These are phyloP conservation scores for Drosophila burlai DNA, from an alignment of 1,140 invertebrate genomes.

Conservation along the genomic window DNA sequence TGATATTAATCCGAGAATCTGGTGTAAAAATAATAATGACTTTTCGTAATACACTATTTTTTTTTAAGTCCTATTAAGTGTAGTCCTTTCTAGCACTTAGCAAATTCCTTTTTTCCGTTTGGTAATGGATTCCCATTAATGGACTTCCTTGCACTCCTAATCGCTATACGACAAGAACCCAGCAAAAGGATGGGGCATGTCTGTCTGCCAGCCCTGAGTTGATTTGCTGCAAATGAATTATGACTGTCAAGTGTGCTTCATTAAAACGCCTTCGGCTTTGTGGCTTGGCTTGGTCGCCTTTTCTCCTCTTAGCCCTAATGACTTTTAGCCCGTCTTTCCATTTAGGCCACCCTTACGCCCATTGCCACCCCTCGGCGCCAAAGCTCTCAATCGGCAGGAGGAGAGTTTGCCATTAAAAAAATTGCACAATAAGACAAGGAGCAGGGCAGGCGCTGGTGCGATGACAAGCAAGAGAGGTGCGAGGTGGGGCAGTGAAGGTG, in stretches of 20 bases:
- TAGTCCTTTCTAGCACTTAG: neutral
- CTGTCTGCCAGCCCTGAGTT: conserved; percentile 41
- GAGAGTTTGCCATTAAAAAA: conserved; percentile 49
- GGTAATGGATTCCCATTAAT: conserved; percentile 59
- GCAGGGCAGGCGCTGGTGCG: neutral
- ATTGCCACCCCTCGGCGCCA: conserved; percentile 2
- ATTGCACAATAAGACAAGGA: conserved; percentile 60
- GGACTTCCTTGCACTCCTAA: conserved; percentile 50
- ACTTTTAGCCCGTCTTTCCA: conserved; percentile 65
- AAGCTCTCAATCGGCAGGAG: conserved; percentile 27
- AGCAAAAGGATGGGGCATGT: conserved; percentile 3
- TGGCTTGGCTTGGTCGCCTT: conserved; percentile 53
- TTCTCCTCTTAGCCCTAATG: conserved; percentile 69
- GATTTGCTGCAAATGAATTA: conserved; percentile 77
- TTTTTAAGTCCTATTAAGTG: neutral
- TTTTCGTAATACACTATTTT: neutral
- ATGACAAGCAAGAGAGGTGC: neutral
- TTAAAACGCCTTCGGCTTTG: conserved; percentile 77
- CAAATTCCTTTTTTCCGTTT: conserved; percentile 3
- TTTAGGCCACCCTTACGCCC: conserved; percentile 32
- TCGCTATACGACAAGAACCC: conserved; percentile 37
- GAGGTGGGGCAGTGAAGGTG: conserved; percentile 10
- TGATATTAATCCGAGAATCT: neutral
- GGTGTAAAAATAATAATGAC: neutral
- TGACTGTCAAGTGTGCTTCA: conserved; percentile 77